A percentile compares a stretch with the other conserved stretches of the same genome.
Conservation (phyloP, 2,113 vertebrate genomes). For the Archilochus colubris region DNA sequence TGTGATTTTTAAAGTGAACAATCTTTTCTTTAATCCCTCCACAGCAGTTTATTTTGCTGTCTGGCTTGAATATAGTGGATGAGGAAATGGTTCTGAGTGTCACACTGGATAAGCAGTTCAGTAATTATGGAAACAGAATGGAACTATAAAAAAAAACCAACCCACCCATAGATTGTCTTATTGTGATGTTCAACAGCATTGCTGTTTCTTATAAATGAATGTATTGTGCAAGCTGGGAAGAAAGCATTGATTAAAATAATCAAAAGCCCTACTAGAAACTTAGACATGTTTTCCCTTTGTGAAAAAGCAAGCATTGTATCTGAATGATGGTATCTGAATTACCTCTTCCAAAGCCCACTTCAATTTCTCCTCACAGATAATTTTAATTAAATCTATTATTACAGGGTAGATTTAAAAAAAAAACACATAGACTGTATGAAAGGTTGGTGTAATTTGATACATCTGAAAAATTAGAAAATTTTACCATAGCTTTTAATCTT, state of each 20-base stretch:
- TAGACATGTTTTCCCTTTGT: neutral
- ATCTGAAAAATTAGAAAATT: neutral
- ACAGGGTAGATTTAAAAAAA: neutral
- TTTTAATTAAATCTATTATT: conserved; percentile 31
- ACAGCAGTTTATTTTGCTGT: neutral
- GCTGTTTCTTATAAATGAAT: conserved; percentile 21
- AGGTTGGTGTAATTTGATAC: neutral
- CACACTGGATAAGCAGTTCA: conserved; percentile 29
- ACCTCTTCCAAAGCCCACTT: neutral
- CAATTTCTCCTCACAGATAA: neutral
- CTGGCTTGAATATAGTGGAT: conserved; percentile 7
- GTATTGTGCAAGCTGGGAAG: conserved; percentile 14
- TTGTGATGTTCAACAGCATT: conserved; percentile 36
- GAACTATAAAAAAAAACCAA: conserved; percentile 11
- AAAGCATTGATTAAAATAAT: conserved; percentile 44
- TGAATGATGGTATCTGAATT: neutral
- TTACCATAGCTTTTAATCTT: neutral
- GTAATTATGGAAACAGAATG: conserved; percentile 52
- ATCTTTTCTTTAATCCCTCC: conserved; percentile 2
- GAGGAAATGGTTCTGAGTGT: neutral
- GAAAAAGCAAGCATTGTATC: neutral
- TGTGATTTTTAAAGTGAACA: neutral
- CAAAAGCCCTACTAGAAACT: neutral
- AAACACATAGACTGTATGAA: neutral
- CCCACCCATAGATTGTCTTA: neutral